Conservation (phyloP, 2,797 vertebrate species). For the Pseudochirops corinnae region DNA sequence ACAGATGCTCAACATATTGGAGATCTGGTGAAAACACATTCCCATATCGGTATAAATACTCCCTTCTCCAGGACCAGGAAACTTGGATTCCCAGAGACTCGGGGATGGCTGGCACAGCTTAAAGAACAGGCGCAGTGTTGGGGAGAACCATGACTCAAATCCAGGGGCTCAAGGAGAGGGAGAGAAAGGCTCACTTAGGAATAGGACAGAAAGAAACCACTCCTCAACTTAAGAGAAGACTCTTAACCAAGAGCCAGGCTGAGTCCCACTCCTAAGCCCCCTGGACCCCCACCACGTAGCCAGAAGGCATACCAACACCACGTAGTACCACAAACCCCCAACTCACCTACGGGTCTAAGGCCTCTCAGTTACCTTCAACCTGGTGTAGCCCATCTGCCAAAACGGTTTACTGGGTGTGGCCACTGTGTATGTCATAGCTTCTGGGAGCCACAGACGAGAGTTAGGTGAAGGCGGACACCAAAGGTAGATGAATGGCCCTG, state of each 20-base stretch:
- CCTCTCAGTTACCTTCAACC: background rate
- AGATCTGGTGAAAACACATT: background rate
- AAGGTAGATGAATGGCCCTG: background rate
- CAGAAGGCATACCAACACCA: background rate
- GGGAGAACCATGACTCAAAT: background rate
- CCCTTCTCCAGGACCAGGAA: background rate
- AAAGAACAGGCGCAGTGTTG: constrained; percentile 5
- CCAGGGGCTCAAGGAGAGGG: background rate
- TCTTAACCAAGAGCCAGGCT: background rate
- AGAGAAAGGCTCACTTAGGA: background rate
- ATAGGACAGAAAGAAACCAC: background rate
- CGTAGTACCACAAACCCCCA: background rate
- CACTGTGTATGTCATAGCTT: background rate
- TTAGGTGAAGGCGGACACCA: background rate
- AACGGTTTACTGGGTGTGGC: background rate
- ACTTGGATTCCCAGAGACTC: constrained; percentile 23
- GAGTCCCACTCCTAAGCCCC: background rate
- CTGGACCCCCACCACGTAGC: background rate
- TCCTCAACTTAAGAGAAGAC: background rate
- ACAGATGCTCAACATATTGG: background rate
- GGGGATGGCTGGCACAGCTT: background rate
- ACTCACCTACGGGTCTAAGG: background rate
- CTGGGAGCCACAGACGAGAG: background rate
- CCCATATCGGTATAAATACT: background rate
- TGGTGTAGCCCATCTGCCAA: background rate